Evolutionary conservation across 2,888 invertebrate species (phyloP).

Genomic region (Ophion slaviceki): DNA sequence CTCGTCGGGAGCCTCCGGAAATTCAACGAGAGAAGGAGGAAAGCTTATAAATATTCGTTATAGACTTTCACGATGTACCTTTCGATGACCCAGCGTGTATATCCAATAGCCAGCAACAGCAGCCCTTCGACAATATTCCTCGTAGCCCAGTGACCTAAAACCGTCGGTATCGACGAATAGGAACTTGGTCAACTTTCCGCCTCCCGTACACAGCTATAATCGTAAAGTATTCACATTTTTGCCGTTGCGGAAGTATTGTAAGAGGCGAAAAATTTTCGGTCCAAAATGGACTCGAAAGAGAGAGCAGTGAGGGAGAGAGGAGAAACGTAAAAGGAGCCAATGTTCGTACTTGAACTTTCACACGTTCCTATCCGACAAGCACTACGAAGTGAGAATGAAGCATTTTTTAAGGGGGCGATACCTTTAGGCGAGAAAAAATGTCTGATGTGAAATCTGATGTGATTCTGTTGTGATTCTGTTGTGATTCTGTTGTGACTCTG

Average conservation of each 20-base stretch:
- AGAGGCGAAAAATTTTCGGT: conserved; percentile 8
- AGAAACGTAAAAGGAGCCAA: too few relatives aligned
- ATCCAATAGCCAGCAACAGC: conserved; percentile 8
- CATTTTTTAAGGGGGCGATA: background rate
- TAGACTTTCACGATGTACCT: conserved; percentile 61
- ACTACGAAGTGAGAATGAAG: background rate
- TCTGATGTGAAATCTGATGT: too few relatives aligned
- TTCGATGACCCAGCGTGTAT: conserved; percentile 20
- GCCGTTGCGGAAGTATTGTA: background rate
- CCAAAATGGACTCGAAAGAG: background rate
- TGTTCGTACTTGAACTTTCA: too few relatives aligned
- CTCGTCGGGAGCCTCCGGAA: background rate
- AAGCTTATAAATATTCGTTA: conserved; percentile 66
- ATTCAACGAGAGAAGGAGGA: conserved; percentile 36
- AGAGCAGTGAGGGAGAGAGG: background rate
- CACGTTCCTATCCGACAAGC: too few relatives aligned
- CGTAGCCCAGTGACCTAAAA: conserved; percentile 70
- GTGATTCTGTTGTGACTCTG: too few relatives aligned
- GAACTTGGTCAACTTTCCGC: conserved; percentile 51
- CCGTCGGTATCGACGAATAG: conserved; percentile 54
- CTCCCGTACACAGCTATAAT: conserved; percentile 57
- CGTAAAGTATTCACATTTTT: conserved; percentile 61
- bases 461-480: too few relatives aligned
- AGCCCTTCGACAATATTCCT: conserved; percentile 49
- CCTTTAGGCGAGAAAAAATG: too few relatives aligned